phyloP scores from a whole-genome alignment of 2,797 vertebrate genomes.

The Xerus rutilus region DNA sequence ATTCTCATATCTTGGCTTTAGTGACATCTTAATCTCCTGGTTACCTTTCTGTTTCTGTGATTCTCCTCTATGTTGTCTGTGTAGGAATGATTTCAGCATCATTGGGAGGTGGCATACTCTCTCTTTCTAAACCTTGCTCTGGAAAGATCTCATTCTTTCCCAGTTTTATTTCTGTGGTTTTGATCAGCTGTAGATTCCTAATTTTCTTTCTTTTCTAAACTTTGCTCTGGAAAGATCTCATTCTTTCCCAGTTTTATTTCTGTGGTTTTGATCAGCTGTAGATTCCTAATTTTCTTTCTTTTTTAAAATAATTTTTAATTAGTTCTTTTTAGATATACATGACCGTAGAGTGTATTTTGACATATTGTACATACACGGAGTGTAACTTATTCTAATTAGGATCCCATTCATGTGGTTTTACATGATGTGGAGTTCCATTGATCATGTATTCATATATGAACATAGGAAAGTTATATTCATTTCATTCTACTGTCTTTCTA shows the following conservation, averaged over 20 bases:
- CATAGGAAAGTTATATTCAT: too few relatives aligned
- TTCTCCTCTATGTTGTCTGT: neutral
- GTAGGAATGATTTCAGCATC: neutral
- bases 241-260: neutral
- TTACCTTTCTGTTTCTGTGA: neutral
- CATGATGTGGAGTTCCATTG: too few relatives aligned
- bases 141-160: neutral
- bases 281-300: neutral
- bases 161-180: neutral
- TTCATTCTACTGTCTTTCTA: too few relatives aligned
- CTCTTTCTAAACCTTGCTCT: neutral
- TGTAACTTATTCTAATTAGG: too few relatives aligned
- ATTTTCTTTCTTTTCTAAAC: neutral
- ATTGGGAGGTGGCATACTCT: neutral
- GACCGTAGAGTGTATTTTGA: too few relatives aligned
- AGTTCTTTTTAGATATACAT: too few relatives aligned
- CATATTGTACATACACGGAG: too few relatives aligned
- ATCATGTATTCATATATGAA: too few relatives aligned
- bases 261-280: neutral
- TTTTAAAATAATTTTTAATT: neutral
- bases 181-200: neutral
- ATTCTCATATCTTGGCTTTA: neutral
- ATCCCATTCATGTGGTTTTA: too few relatives aligned
- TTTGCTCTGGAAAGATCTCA: neutral
- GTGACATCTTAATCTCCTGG: neutral